A percentile compares a stretch with the other conserved stretches of the same genome.
Conservation (phyloP, 2,888 invertebrate genomes). For the Rhyacophila evoluta region DNA sequence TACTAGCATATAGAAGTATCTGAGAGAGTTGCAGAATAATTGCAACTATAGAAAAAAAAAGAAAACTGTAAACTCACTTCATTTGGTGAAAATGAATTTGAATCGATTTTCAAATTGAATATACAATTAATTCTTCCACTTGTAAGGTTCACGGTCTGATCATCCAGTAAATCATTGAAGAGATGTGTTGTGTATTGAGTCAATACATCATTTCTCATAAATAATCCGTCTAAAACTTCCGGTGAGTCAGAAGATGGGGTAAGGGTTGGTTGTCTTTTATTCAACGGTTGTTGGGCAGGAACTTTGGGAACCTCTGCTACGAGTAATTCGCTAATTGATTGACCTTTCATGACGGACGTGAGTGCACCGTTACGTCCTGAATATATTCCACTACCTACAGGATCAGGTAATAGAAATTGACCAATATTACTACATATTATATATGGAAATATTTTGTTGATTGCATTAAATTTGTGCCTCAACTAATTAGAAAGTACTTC, state of each 20-base stretch:
- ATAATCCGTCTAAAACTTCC: slow-evolving; percentile 60
- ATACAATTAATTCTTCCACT: slow-evolving; percentile 64
- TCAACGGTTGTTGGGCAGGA: too few relatives aligned
- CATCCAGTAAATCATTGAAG: slow-evolving; percentile 44
- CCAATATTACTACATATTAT: too few relatives aligned
- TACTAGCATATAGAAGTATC: too few relatives aligned
- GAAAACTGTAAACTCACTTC: not conserved
- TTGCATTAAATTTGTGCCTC: too few relatives aligned
- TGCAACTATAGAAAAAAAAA: too few relatives aligned
- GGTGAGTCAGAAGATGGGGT: slow-evolving; percentile 54
- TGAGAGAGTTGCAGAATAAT: too few relatives aligned
- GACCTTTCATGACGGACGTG: slow-evolving; percentile 65
- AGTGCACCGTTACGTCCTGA: slow-evolving; percentile 69
- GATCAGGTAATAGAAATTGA: too few relatives aligned
- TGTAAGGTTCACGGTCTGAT: slow-evolving; percentile 62
- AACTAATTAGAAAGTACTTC: too few relatives aligned
- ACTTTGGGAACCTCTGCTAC: slow-evolving; percentile 66
- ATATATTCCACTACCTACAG: slow-evolving; percentile 80
- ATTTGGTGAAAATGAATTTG: not conserved
- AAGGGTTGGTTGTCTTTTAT: slow-evolving; percentile 58
- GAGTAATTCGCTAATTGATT: slow-evolving; percentile 63
- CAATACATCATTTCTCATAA: slow-evolving; percentile 63
- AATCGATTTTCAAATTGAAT: slow-evolving; percentile 60
- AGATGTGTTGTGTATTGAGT: slow-evolving; percentile 60
- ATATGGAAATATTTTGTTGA: too few relatives aligned